These are phyloP conservation scores for Sympetrum striolatum DNA, from an alignment of 2,888 invertebrate species.

Conservation along the genomic window DNA sequence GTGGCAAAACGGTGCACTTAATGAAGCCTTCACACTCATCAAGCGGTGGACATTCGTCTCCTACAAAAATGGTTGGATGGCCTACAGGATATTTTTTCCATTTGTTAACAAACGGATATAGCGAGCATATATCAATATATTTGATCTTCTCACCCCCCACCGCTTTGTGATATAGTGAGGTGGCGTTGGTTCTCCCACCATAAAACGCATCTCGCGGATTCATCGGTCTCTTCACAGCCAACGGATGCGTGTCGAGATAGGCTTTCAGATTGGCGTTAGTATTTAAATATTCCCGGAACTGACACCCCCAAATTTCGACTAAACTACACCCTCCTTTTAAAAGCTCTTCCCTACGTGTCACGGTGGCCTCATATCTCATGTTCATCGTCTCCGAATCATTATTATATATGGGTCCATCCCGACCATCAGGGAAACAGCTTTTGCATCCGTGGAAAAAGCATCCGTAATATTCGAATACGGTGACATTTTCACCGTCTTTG, in stretches of 20 bases:
- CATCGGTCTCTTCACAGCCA: constrained; percentile 45
- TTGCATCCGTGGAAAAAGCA: neutral
- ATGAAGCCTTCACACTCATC: constrained; percentile 47
- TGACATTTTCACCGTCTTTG: neutral
- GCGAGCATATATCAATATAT: neutral
- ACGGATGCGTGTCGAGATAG: neutral
- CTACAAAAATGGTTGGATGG: constrained; percentile 13
- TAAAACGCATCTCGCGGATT: constrained; percentile 50
- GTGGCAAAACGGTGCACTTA: neutral
- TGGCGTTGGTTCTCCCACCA: constrained; percentile 50
- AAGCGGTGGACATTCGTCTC: constrained; percentile 45
- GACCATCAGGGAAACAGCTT: neutral
- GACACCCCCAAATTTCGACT: constrained; percentile 49
- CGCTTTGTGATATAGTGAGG: constrained; percentile 49
- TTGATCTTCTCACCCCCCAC: neutral
- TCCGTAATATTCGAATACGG: neutral
- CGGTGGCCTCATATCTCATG: neutral
- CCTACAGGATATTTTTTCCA: neutral
- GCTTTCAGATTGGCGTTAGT: neutral
- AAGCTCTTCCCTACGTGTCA: neutral
- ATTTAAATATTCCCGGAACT: constrained; percentile 45
- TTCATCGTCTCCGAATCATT: neutral
- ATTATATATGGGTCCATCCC: neutral
- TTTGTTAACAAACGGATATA: neutral
- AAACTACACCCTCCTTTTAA: neutral